phyloP scores from a whole-genome alignment of 35 echinoderm and acorn worm genomes.

The Apostichopus californicus region DNA sequence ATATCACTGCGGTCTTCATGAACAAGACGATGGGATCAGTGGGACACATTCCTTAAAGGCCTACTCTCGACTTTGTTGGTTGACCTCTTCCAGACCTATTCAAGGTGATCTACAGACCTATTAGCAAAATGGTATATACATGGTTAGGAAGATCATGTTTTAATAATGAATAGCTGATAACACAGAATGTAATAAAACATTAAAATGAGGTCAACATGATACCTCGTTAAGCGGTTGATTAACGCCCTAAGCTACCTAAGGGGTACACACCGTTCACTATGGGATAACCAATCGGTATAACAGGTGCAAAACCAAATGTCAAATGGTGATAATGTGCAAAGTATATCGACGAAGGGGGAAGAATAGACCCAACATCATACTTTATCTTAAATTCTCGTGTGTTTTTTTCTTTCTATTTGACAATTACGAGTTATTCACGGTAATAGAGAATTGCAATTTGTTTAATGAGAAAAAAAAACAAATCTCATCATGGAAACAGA shows the following conservation, averaged over 20 bases:
- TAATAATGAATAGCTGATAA: no score
- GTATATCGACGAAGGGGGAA: no score
- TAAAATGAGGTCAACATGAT: background rate
- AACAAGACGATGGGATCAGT: background rate
- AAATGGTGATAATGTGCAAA: background rate
- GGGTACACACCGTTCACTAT: background rate
- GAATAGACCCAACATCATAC: no score
- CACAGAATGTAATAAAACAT: background rate
- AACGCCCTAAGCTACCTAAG: background rate
- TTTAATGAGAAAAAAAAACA: no score
- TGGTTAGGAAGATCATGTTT: no score
- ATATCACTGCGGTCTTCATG: background rate
- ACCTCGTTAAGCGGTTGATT: background rate
- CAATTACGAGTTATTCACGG: no score
- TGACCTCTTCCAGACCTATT: background rate
- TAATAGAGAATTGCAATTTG: no score
- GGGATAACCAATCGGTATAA: constrained; percentile 4
- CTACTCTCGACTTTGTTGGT: background rate
- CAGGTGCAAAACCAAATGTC: background rate
- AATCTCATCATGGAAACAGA: no score
- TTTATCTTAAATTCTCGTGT: no score
- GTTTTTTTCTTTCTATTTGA: no score
- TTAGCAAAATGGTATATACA: background rate
- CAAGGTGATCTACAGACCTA: background rate
- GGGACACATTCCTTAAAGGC: background rate